These are phyloP conservation scores for Myiozetetes cayanensis DNA, from an alignment of 2,113 vertebrate species.

Conservation along the genomic window DNA sequence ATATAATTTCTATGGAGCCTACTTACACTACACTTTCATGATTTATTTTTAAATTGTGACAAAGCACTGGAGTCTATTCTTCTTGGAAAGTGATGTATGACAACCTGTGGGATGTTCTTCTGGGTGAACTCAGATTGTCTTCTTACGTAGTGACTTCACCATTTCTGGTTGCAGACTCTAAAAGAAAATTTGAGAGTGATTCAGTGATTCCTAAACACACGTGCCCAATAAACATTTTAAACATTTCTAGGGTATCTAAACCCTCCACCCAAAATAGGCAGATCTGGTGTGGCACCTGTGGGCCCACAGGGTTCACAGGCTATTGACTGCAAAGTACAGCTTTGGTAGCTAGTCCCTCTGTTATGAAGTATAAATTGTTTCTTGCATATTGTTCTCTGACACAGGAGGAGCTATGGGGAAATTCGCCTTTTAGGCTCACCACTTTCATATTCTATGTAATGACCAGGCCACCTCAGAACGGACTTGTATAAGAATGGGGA, in stretches of 20 bases:
- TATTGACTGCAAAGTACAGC: not conserved
- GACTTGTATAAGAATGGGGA: not conserved
- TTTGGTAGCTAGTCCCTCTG: not conserved
- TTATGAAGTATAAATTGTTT: not conserved
- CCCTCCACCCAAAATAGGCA: not conserved
- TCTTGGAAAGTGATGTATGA: not conserved
- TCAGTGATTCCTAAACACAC: not conserved
- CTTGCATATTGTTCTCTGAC: not conserved
- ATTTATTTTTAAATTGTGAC: conserved; percentile 4
- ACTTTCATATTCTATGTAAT: not conserved
- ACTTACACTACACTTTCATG: not conserved
- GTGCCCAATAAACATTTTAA: not conserved
- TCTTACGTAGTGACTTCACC: not conserved
- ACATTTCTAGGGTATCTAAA: not conserved
- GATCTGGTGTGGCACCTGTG: not conserved
- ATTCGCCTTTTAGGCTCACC: not conserved
- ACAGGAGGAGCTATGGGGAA: not conserved
- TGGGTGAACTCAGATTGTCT: not conserved
- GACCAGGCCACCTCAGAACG: not conserved
- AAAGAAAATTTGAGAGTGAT: not conserved
- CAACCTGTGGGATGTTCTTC: not conserved
- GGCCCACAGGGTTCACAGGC: not conserved
- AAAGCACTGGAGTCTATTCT: not conserved
- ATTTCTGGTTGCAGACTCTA: not conserved
- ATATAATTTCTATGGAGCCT: not conserved